A percentile compares a stretch with the other conserved stretches of the same genome.
Evolutionary conservation across 2,888 invertebrate genomes (phyloP).

Genomic region (Brenthis hecate): DNA sequence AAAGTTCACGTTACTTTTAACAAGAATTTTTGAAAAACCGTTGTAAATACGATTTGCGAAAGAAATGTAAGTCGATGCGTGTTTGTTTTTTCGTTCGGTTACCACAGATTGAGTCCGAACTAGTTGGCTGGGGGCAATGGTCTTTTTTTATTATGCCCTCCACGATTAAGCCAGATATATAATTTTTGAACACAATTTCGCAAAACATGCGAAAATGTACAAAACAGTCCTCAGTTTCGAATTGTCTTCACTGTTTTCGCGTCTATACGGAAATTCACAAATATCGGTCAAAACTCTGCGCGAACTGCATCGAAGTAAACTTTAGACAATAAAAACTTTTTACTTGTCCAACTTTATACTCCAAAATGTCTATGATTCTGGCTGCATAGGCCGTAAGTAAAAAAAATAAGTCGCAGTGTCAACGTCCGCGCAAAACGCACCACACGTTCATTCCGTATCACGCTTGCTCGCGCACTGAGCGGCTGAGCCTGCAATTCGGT

Average conservation of each 20-base stretch:
- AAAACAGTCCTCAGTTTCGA: constrained; percentile 82
- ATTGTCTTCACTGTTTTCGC: constrained; percentile 72
- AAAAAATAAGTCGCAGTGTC: constrained; percentile 76
- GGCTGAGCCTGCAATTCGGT: constrained; percentile 67
- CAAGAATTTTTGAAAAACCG: constrained; percentile 71
- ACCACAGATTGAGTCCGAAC: constrained; percentile 76
- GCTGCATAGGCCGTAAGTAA: constrained; percentile 75
- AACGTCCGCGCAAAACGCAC: constrained; percentile 82
- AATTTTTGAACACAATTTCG: constrained; percentile 81
- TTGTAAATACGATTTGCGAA: constrained; percentile 62
- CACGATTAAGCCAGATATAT: constrained; percentile 64
- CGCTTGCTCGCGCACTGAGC: constrained; percentile 82
- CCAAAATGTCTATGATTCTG: constrained; percentile 73
- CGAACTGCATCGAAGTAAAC: constrained; percentile 72
- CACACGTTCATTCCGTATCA: constrained; percentile 82
- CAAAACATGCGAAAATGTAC: constrained; percentile 80
- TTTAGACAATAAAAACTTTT: constrained; percentile 66
- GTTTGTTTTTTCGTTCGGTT: constrained; percentile 76
- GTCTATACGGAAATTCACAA: constrained; percentile 81
- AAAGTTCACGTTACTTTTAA: constrained; percentile 65
- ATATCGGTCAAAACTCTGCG: constrained; percentile 76
- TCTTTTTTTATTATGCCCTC: constrained; percentile 60
- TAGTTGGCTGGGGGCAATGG: constrained; percentile 71
- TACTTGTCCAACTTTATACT: constrained; percentile 72
- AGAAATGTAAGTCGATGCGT: constrained; percentile 67